Conservation (phyloP, 2,888 invertebrate species). For the Micoletzkya japonica region DNA sequence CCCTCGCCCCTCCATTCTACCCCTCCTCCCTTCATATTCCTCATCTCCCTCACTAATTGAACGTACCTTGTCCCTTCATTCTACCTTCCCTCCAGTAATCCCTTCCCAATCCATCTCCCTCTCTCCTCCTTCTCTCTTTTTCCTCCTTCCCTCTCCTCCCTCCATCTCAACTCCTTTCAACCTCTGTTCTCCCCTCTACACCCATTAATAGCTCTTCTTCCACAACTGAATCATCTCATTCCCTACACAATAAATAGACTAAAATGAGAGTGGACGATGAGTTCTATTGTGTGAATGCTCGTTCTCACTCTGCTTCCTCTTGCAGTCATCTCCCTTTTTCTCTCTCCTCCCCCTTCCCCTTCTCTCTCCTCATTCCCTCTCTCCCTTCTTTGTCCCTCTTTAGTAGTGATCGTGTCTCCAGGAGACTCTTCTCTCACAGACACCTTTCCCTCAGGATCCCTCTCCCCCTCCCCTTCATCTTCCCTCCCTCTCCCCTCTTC, state of each 20-base stretch:
- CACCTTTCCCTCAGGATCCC: not conserved
- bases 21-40: not conserved
- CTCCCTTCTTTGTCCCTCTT: not conserved
- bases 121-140: not conserved
- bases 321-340: not conserved
- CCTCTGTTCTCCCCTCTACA: not conserved
- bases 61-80: not conserved
- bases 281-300: not conserved
- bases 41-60: not conserved
- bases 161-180: not conserved
- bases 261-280: too few species aligned
- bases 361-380: not conserved
- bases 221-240: not conserved
- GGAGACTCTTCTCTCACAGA: not conserved
- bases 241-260: not conserved
- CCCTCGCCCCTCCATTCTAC: not conserved
- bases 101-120: not conserved
- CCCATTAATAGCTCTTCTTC: not conserved
- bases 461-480: slow-evolving; percentile 1
- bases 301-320: slow-evolving; percentile 16
- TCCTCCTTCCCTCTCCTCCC: not conserved
- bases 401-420: too few species aligned
- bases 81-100: not conserved
- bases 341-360: not conserved
- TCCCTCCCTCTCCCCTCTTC: slow-evolving; percentile 13